These are phyloP conservation scores for Spicauda simplicius DNA, from an alignment of 2,888 invertebrate species.

Conservation along the genomic window DNA sequence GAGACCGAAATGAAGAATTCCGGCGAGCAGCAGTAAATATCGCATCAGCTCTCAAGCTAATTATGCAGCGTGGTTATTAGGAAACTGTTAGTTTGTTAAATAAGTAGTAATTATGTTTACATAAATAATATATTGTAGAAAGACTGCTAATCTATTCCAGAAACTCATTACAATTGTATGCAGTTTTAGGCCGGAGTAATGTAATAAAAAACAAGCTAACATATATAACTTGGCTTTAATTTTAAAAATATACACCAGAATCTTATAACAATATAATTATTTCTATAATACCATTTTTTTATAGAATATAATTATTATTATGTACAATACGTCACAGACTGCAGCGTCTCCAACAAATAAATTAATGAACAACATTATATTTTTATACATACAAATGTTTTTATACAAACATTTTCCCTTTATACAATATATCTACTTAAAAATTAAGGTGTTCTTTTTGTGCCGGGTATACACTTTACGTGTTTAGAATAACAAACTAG, in stretches of 20 bases:
- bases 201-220: slow-evolving; percentile 47
- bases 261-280: slow-evolving; percentile 59
- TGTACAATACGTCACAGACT: slow-evolving; percentile 7
- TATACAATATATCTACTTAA: slow-evolving; percentile 14
- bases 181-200: no score
- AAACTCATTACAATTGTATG: no score
- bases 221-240: slow-evolving; percentile 65
- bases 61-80: no score
- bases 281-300: slow-evolving; percentile 21
- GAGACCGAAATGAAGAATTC: no score
- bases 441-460: slow-evolving; percentile 6
- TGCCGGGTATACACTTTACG: background rate
- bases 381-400: background rate
- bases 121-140: no score
- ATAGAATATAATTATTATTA: slow-evolving; percentile 33
- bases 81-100: no score
- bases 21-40: no score
- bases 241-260: slow-evolving; percentile 75
- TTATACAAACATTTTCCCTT: slow-evolving; percentile 2
- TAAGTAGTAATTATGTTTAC: no score
- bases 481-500: no score
- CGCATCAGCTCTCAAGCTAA: no score
- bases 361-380: slow-evolving; percentile 8
- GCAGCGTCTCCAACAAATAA: slow-evolving; percentile 17
- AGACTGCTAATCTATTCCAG: no score